Conservation (phyloP, 2,888 invertebrate species). For the Diaprepes abbreviatus region DNA sequence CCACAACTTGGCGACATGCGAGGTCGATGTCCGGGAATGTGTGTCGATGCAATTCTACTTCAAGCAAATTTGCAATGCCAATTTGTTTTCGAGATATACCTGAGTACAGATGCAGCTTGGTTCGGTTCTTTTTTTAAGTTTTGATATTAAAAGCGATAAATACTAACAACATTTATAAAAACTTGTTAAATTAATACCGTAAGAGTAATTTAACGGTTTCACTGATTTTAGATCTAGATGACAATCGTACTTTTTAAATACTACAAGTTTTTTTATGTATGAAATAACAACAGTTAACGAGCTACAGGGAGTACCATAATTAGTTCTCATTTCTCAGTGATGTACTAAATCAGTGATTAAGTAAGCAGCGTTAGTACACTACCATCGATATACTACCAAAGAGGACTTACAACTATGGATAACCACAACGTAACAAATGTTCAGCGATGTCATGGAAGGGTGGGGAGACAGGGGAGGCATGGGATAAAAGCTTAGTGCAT, state of each 20-base stretch:
- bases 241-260: not conserved
- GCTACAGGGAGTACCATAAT: too few species aligned
- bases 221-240: not conserved
- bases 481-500: too few species aligned
- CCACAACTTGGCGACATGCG: conserved; percentile 55
- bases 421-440: too few species aligned
- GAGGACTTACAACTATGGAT: too few species aligned
- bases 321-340: too few species aligned
- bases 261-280: too few species aligned
- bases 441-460: too few species aligned
- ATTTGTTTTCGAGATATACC: conserved; percentile 20
- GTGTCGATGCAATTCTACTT: conserved; percentile 56
- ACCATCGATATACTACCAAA: too few species aligned
- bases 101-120: conserved; percentile 13
- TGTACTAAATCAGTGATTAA: too few species aligned
- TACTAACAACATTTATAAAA: not conserved
- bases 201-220: not conserved
- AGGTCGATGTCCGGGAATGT: conserved; percentile 58
- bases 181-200: not conserved
- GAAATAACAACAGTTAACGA: too few species aligned
- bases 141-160: not conserved
- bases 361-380: too few species aligned
- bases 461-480: too few species aligned
- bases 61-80: conserved; percentile 39
- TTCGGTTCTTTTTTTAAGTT: not conserved